Base-by-base conservation (phyloP, 2,888 invertebrate genomes). In the Macrophya annulata region DNA sequence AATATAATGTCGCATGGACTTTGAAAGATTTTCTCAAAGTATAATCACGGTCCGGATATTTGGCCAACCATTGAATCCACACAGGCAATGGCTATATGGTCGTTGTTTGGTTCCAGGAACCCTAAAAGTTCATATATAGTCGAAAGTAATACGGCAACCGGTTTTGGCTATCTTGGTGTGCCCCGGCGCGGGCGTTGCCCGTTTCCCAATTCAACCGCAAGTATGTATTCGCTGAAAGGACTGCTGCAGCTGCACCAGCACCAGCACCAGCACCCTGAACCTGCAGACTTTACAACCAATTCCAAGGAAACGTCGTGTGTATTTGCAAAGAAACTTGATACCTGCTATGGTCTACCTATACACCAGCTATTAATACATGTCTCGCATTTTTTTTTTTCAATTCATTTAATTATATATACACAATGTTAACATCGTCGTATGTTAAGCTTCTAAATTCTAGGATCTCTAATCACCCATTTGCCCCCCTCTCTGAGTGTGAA, bases 131-230 rank as follows among this genome's bases (percentile, higher is more conserved):
- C 37, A 68, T 68, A 83, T 68, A 68, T 62, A 68, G 83, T 83
- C 83, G 83, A 83, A 83, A 68, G 83, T 71, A 48, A 48, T 68
- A 83, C 48, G 68, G 83, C 81, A 81, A 81, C 81, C 81, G 81
- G 81, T 81, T 81, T 81, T 81, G 81, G 81, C 81, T 81, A 59
- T 81, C 81, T 81, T 37, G 62, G 48, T 62, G 62, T 17, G 59
- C 40, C 62, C 62, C 62, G 37, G 81, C 62, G 81, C 81, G 81
- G 81, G 81, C 81, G 81, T 81, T 81, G 81, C 81, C 81, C 81
- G 81, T 62, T 81, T 81, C 81, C 81, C 81, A 81, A 81, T 81
- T 81, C 59, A 25, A 62, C 81, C 62, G 62, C 59, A 51, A 62
- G 62, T 43, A 81, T 62, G n/a, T 62, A 81, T 81, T 62, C 25